Evolutionary conservation across 1,140 invertebrate genomes (phyloP).

Genomic region (Platyura marginata): DNA sequence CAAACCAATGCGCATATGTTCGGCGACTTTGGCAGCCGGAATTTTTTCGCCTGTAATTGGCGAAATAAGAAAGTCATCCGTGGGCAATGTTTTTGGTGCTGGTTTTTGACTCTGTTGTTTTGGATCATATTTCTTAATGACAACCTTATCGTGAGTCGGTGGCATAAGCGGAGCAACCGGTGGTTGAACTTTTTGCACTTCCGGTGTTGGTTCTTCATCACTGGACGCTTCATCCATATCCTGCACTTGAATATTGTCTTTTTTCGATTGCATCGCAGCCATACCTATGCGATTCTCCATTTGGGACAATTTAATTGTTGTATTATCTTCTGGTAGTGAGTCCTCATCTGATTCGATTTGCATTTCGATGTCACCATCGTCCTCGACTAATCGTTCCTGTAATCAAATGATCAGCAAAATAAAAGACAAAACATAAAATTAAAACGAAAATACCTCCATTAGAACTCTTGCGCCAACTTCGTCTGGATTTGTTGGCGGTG

Average conservation of each 20-base stretch:
- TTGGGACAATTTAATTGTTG: conserved; percentile 26
- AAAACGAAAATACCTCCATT: conserved; percentile 61
- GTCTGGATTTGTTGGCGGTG: conserved; percentile 89
- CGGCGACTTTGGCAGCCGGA: conserved; percentile 88
- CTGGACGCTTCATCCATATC: conserved; percentile 82
- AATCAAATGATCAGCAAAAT: neutral
- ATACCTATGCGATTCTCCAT: conserved; percentile 39
- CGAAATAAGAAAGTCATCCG: conserved; percentile 88
- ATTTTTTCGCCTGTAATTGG: conserved; percentile 97
- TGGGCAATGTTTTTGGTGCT: conserved; percentile 34
- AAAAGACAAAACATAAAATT: no score
- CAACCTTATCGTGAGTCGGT: conserved; percentile 79
- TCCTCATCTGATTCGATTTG: conserved; percentile 39
- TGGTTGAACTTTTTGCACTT: conserved; percentile 27
- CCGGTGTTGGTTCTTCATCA: conserved; percentile 46
- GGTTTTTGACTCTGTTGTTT: conserved; percentile 44
- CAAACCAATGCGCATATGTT: conserved; percentile 94
- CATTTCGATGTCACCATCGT: conserved; percentile 47
- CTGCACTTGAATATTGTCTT: conserved; percentile 39
- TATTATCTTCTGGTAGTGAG: conserved; percentile 11
- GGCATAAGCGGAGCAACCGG: conserved; percentile 51
- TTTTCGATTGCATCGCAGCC: conserved; percentile 14
- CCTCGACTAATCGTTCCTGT: conserved; percentile 22
- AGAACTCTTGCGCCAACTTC: conserved; percentile 90
- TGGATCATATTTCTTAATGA: conserved; percentile 97